A percentile compares a stretch with the other conserved stretches of the same genome.
Evolutionary conservation across 2,113 vertebrate genomes (phyloP).

Genomic region (Alexandromys fortis): DNA sequence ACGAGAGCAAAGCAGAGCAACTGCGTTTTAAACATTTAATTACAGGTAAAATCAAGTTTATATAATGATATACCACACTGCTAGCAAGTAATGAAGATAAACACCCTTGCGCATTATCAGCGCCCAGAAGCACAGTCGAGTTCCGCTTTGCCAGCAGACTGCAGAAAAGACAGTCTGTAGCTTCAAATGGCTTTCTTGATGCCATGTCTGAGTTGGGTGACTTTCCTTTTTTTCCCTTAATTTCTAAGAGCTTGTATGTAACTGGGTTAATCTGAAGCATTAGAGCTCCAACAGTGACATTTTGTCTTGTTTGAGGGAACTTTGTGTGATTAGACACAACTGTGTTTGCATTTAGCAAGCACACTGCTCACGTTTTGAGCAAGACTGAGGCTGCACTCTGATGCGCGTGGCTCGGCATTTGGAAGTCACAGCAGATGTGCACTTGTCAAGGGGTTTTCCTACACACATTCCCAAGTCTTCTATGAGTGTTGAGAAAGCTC

Average conservation of each 20-base stretch:
- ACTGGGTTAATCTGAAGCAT: constrained; percentile 66
- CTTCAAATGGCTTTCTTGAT: constrained; percentile 42
- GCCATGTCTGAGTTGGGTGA: neutral
- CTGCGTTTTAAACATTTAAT: constrained; percentile 82
- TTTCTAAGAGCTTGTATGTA: constrained; percentile 47
- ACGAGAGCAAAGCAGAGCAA: constrained; percentile 73
- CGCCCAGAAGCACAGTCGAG: constrained; percentile 64
- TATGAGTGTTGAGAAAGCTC: constrained; percentile 71
- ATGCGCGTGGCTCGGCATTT: constrained; percentile 64
- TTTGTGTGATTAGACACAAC: constrained; percentile 66
- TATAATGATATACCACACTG: constrained; percentile 70
- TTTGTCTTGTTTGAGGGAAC: constrained; percentile 66
- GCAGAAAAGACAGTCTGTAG: constrained; percentile 64
- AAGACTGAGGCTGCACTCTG: constrained; percentile 68
- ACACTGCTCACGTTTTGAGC: constrained; percentile 75
- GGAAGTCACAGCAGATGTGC: constrained; percentile 71
- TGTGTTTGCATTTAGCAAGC: constrained; percentile 80
- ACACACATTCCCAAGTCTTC: constrained; percentile 69
- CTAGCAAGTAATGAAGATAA: constrained; percentile 78
- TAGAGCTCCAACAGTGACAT: constrained; percentile 67
- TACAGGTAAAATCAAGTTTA: constrained; percentile 82
- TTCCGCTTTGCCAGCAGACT: constrained; percentile 70
- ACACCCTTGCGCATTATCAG: constrained; percentile 63
- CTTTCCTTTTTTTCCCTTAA: constrained; percentile 26
- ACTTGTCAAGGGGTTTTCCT: constrained; percentile 75